These are phyloP conservation scores for Squalus acanthias DNA, from an alignment of 2,797 vertebrate genomes.

Conservation along the genomic window DNA sequence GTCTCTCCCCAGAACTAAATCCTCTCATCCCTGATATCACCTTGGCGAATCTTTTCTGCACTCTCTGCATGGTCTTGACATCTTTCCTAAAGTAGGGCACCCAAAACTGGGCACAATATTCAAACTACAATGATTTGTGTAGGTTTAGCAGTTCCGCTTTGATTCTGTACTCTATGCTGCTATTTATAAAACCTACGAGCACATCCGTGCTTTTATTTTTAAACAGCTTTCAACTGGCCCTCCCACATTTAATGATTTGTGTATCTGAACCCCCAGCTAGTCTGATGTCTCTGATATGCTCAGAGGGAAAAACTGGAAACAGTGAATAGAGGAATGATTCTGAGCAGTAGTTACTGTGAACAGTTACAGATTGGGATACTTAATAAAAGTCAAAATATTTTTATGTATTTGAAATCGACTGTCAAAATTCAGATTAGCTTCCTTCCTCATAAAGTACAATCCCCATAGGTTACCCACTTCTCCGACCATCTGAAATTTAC, in stretches of 20 bases:
- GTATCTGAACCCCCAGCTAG: neutral
- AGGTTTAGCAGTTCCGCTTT: neutral
- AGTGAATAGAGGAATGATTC: neutral
- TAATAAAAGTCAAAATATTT: slow-evolving; percentile 7
- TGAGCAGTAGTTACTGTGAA: neutral
- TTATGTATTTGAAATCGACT: neutral
- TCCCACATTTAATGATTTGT: neutral
- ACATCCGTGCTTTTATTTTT: neutral
- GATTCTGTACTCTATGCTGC: neutral
- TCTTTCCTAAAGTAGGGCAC: neutral
- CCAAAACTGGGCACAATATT: neutral
- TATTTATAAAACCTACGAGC: neutral
- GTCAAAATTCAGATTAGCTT: neutral
- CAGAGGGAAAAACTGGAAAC: neutral
- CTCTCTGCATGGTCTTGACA: neutral
- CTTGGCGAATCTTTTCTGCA: no score
- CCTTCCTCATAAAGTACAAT: no score
- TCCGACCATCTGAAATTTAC: neutral
- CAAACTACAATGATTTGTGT: no score
- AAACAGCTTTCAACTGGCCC: neutral
- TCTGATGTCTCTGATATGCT: neutral
- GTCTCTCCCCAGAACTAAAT: no score
- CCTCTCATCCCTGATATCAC: no score
- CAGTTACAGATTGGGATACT: neutral
- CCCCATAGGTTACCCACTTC: no score